phyloP scores from a whole-genome alignment of 2,113 vertebrate species.

The Crotalus tigris region DNA sequence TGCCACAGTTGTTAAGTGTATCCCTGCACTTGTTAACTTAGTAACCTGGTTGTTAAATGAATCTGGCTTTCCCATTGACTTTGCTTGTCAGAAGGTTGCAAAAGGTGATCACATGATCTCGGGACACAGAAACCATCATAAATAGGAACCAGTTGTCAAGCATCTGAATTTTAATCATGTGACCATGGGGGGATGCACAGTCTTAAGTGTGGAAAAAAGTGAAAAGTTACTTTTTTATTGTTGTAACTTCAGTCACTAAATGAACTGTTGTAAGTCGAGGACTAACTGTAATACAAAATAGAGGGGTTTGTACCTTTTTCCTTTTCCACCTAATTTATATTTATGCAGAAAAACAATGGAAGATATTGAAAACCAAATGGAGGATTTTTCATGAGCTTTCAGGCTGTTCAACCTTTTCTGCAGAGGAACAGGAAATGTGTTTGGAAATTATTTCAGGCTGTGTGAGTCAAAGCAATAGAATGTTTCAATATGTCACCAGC shows the following conservation, averaged over 20 bases:
- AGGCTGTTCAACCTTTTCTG: constrained; percentile 23
- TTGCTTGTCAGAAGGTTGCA: neutral
- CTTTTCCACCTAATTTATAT: constrained; percentile 7
- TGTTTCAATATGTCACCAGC: neutral
- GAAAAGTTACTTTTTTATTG: neutral
- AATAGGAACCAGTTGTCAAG: neutral
- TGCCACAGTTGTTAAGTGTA: neutral
- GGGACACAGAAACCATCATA: neutral
- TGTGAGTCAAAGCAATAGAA: neutral
- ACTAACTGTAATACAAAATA: constrained; percentile 8
- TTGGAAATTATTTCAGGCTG: neutral
- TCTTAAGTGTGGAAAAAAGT: neutral
- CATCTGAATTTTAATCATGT: neutral
- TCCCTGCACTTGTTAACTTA: neutral
- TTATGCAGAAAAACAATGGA: neutral
- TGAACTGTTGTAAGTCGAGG: neutral
- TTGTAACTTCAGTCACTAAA: no score
- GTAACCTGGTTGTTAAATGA: neutral
- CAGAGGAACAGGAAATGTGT: neutral
- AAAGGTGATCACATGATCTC: neutral
- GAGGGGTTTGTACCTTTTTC: neutral
- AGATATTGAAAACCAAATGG: neutral
- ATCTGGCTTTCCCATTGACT: neutral
- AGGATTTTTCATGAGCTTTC: constrained; percentile 9
- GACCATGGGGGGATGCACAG: neutral